These are phyloP conservation scores for Huso huso DNA, from an alignment of 2,797 vertebrate genomes.

Conservation along the genomic window DNA sequence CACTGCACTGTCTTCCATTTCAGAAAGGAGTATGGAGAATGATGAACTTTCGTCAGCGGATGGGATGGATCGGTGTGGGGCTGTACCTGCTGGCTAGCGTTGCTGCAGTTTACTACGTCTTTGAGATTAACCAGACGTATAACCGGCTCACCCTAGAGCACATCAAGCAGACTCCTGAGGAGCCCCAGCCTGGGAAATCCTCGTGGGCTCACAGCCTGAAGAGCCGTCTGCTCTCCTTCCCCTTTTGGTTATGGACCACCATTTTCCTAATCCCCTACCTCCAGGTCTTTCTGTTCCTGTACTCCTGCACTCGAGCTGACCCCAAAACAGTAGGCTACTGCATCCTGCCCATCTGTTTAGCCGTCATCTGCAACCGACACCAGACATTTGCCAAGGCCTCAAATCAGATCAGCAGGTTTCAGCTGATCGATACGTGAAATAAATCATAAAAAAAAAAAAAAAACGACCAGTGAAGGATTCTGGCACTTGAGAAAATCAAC, in stretches of 20 bases:
- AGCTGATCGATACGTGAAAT: constrained; percentile 76
- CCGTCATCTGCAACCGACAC: constrained; percentile 82
- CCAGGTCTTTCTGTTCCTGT: constrained; percentile 94
- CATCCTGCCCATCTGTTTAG: constrained; percentile 85
- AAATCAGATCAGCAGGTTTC: constrained; percentile 78
- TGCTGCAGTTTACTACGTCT: constrained; percentile 76
- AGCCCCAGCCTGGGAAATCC: constrained; percentile 42
- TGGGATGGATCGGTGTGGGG: constrained; percentile 89
- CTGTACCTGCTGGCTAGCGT: constrained; percentile 78
- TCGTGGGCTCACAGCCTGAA: constrained; percentile 75
- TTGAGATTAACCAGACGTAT: constrained; percentile 86
- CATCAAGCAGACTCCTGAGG: constrained; percentile 59
- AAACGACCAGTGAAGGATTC: too few relatives aligned
- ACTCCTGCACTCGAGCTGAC: constrained; percentile 88
- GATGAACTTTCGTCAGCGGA: constrained; percentile 98
- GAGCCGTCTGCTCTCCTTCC: constrained; percentile 69
- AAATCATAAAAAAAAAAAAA: too few relatives aligned
- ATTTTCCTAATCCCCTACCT: constrained; percentile 87
- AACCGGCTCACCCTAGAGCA: constrained; percentile 78
- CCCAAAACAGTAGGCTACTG: constrained; percentile 89
- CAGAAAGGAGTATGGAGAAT: constrained; percentile 89
- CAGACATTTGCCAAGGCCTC: constrained; percentile 73
- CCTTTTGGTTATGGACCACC: constrained; percentile 81
- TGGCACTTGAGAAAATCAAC: too few relatives aligned
- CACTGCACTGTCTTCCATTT: constrained; percentile 12